Percentiles rank a stretch among this genome's conserved stretches.
phyloP scores from a whole-genome alignment of 2,888 invertebrate genomes.

The Agriopis leucophaearia region DNA sequence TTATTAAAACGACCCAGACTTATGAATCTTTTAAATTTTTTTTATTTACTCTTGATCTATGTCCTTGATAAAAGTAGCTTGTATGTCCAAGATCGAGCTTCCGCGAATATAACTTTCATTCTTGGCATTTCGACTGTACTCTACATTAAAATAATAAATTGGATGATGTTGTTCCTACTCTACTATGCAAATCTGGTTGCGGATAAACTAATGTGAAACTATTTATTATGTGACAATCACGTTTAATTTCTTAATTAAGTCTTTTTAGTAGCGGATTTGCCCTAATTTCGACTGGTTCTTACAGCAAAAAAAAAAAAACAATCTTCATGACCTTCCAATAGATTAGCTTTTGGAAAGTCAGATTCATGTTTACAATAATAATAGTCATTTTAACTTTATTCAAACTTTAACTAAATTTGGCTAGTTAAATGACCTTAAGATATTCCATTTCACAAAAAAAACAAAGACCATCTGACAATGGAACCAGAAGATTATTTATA shows the following conservation, averaged over 20 bases:
- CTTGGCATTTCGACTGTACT: constrained; percentile 41
- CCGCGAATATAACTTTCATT: constrained; percentile 52
- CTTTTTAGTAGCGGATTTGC: constrained; percentile 31
- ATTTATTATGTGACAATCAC: constrained; percentile 39
- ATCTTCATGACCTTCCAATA: constrained; percentile 21
- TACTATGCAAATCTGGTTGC: constrained; percentile 41
- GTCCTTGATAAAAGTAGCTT: constrained; percentile 42
- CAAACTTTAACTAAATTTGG: constrained; percentile 1
- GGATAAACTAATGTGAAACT: constrained; percentile 39
- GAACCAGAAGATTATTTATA: background rate
- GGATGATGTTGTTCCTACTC: constrained; percentile 35
- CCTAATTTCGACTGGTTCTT: constrained; percentile 32
- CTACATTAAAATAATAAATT: constrained; percentile 43
- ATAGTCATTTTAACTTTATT: no score
- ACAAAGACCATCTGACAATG: background rate
- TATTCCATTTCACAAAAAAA: background rate
- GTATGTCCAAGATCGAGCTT: constrained; percentile 34
- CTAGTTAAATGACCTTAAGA: background rate
- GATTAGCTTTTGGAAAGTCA: constrained; percentile 23
- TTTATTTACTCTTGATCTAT: constrained; percentile 32
- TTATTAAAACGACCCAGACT: constrained; percentile 33
- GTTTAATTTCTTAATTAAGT: constrained; percentile 23
- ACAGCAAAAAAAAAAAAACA: constrained; percentile 19
- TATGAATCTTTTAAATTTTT: constrained; percentile 16
- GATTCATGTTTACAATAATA: background rate